A percentile compares a stretch with the other conserved stretches of the same genome.
Conservation (phyloP, 2,888 invertebrate genomes). For the Pristionchus japonicus region DNA sequence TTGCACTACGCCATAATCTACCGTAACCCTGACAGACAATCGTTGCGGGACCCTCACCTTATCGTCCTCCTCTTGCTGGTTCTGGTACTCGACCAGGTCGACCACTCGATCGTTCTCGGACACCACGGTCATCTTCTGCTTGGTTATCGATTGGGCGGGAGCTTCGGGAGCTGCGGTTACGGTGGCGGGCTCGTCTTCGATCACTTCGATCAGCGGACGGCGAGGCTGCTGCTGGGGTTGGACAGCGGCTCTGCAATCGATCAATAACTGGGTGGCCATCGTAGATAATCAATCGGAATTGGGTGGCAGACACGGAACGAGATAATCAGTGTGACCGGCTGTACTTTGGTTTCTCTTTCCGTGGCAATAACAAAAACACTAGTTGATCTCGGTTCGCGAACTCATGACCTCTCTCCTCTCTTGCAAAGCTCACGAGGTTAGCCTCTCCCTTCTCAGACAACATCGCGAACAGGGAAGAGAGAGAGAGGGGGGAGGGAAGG, state of each 20-base stretch:
- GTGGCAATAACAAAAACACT: background rate
- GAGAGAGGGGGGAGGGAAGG: background rate
- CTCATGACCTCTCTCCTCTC: background rate
- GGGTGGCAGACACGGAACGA: background rate
- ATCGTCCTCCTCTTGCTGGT: constrained; percentile 16
- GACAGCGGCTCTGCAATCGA: constrained; percentile 4
- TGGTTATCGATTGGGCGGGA: constrained; percentile 11
- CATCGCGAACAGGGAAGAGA: background rate
- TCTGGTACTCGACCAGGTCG: constrained; percentile 21
- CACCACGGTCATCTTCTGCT: constrained; percentile 35
- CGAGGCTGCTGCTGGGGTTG: background rate
- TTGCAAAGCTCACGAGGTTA: background rate
- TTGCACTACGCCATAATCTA: background rate
- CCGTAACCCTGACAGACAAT: background rate
- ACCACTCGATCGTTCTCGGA: constrained; percentile 33
- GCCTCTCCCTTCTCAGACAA: background rate
- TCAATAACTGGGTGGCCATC: background rate
- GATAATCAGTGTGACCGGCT: background rate
- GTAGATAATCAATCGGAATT: background rate
- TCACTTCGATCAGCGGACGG: constrained; percentile 20
- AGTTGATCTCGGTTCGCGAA: background rate
- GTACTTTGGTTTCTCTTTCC: background rate
- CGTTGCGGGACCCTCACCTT: constrained; percentile 27
- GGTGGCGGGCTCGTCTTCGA: background rate
- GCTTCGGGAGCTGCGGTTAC: background rate